Conservation (phyloP, 2,888 invertebrate species). For the Aplocera efformata region DNA sequence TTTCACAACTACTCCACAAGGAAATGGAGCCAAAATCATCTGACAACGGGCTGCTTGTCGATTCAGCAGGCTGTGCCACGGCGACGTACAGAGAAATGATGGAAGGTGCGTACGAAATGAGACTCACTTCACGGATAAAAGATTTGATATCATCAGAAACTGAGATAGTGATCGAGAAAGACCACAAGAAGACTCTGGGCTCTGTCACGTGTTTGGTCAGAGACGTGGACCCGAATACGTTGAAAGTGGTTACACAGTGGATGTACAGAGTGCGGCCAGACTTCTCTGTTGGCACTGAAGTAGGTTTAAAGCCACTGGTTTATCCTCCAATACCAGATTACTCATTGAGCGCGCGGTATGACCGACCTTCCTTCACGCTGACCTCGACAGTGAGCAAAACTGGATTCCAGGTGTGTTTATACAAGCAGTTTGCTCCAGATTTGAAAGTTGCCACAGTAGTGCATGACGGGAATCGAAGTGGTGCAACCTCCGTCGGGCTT, state of each 20-base stretch:
- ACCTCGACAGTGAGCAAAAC: slow-evolving; percentile 58
- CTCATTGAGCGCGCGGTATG: slow-evolving; percentile 62
- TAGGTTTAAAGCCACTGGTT: slow-evolving; percentile 52
- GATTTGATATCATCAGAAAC: slow-evolving; percentile 69
- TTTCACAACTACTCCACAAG: slow-evolving; percentile 57
- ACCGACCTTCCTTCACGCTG: slow-evolving; percentile 46
- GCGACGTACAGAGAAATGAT: slow-evolving; percentile 60
- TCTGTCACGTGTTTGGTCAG: slow-evolving; percentile 53
- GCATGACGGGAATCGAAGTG: slow-evolving; percentile 48
- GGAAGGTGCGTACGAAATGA: slow-evolving; percentile 54
- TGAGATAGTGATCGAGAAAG: slow-evolving; percentile 60
- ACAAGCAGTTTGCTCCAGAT: slow-evolving; percentile 58
- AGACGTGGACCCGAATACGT: slow-evolving; percentile 62
- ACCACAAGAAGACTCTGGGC: slow-evolving; percentile 48
- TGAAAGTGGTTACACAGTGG: slow-evolving; percentile 61
- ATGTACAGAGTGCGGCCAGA: slow-evolving; percentile 59
- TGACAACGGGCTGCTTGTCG: slow-evolving; percentile 58
- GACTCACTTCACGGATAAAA: slow-evolving; percentile 61
- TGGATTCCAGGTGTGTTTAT: slow-evolving; percentile 64
- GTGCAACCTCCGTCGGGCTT: slow-evolving; percentile 51
- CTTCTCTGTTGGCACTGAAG: slow-evolving; percentile 56
- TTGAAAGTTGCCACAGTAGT: slow-evolving; percentile 61
- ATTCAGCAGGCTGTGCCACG: slow-evolving; percentile 62
- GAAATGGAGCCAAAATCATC: slow-evolving; percentile 55
- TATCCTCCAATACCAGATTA: slow-evolving; percentile 50